Evolutionary conservation across 1,140 invertebrate genomes (phyloP), one percentile per base, ranked within the genome.

Genomic region (Platorchestia sp.): DNA sequence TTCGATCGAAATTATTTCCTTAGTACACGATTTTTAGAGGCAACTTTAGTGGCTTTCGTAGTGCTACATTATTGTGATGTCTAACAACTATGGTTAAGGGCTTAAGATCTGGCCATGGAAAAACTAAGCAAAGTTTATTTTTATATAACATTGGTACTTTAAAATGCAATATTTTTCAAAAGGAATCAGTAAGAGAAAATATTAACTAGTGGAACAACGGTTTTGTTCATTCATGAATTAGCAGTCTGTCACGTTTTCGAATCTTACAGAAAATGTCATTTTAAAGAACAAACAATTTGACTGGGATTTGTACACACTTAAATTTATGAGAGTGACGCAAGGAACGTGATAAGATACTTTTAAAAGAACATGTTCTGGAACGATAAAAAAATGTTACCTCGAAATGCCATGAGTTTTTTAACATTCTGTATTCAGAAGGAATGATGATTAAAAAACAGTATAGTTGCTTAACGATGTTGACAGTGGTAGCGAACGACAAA

Each of bases 1-100:
- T 89, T 10, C 1, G 41, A 42, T 42, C 43, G 41, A 42, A 41
- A 89, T 89, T 44, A 14, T 43, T 44, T 89, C 41, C 87, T 42
- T 89, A 89, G n/a, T 89, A 89, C 43, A 36, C n/a, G 87, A 44
- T 89, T 41, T 44, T 89, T 75, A 75, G 59, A 89, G 22, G 27
- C n/a, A 89, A 89, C n/a, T 89, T 89, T 89, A 89, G 36, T 89
- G 10, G 87, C 87, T 89, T 89, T 89, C 87, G n/a, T 89, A 89
- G 41, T 89, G 42, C 87, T 89, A 22, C 87, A 89, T 89, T 41
- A 89, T 43, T 42, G 87, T 89, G 36, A 89, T 89, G 5, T 86
- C 86, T 89, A 89, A 89, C 87, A 89, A 42, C 5, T 89, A 43
- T 27, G 5, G 42, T 89, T 89, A 89, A 86, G 59, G 59, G 59